Evolutionary conservation across 2,888 invertebrate genomes (phyloP), one percentile per base, ranked within the genome.

Genomic region (Napeogenes sylphis): DNA sequence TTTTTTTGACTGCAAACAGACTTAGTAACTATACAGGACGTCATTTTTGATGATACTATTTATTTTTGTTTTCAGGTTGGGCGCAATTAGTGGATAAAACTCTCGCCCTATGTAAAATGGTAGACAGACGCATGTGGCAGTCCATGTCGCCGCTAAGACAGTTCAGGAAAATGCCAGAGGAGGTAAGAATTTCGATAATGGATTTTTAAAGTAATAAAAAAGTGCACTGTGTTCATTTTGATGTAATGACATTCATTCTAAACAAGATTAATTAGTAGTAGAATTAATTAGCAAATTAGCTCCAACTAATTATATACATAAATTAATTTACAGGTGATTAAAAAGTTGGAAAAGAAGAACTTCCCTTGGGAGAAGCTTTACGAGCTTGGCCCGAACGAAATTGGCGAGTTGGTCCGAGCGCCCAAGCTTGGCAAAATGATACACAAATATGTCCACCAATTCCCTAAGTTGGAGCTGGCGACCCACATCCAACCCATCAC

Each of bases 401-500:
- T 99, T 59, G 99, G 98, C 1, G 99, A 99, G 85, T 86, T 98
- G 65, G 89, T 90, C 0, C 93, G 98, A 3, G 95, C 96, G 57
- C 98, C 98, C 0, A 98, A 98, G 82, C 91, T 98, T 59, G 90
- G 99, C 55, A 99, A 97, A 89, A 97, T 97, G 65, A 96, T 99
- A 69, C 98, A 99, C 86, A 97, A 96, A 78, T 97, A 97, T 79
- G 95, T 98, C 12, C 98, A 99, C 82, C 99, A 99, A 87, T 97
- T 98, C 79, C 99, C 99, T 0, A 98, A 98, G 83, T 82, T 99
- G 65, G 99, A 99, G 81, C 89, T 99, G 8, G 95, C 98, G 0
- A 99, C 99, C 0, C 98, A 99, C 80, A 98, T 99, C 72, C 99
- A 99, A 82, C 99, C 99, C 0, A 98, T 99, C 69, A 99, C 99